Conservation (phyloP, 2,888 invertebrate genomes). For the Vanessa cardui region DNA sequence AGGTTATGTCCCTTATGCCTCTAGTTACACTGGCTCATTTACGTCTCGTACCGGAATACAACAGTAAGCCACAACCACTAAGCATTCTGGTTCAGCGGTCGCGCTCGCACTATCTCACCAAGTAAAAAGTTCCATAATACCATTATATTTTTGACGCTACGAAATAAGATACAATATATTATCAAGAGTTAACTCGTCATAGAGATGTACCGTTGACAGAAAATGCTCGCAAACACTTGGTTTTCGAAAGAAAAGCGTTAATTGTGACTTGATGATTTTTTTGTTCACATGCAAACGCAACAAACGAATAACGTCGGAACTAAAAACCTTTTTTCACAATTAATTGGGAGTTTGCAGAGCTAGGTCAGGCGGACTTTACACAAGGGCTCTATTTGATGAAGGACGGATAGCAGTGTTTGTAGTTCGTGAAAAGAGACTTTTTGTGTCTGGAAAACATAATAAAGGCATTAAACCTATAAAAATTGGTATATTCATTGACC, state of each 20-base stretch:
- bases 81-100: no score
- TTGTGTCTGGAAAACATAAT: background rate
- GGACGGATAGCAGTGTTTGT: conserved; percentile 11
- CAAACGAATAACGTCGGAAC: conserved; percentile 26
- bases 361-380: conserved; percentile 25
- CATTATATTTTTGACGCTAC: no score
- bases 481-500: background rate
- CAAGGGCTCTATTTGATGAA: conserved; percentile 28
- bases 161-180: no score
- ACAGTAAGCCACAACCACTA: no score
- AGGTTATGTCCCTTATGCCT: no score
- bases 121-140: no score
- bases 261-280: background rate
- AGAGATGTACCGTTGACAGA: no score
- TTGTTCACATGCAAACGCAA: background rate
- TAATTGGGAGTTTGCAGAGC: conserved; percentile 34
- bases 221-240: no score
- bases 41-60: no score
- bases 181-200: no score
- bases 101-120: no score
- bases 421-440: conserved; percentile 10
- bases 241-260: conserved; percentile 5
- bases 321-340: conserved; percentile 44
- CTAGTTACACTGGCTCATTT: no score
- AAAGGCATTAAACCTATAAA: background rate